phyloP scores from a whole-genome alignment of 2,113 vertebrate genomes.

The Gavia stellata region DNA sequence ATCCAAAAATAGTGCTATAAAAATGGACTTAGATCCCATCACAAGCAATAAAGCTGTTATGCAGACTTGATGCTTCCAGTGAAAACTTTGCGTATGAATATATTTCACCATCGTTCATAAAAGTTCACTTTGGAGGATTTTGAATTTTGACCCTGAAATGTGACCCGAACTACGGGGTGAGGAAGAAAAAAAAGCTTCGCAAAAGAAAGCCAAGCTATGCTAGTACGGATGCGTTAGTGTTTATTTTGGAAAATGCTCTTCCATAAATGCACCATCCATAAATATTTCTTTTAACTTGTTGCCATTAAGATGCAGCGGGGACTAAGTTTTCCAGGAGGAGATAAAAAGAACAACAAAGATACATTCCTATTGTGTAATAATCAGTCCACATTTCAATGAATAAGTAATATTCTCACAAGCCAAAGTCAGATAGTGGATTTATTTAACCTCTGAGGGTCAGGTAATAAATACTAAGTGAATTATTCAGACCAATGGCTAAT shows the following conservation, averaged over 20 bases:
- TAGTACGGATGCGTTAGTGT: slow-evolving; percentile 25
- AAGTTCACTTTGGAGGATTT: slow-evolving; percentile 41
- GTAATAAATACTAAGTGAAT: slow-evolving; percentile 89
- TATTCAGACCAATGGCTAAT: slow-evolving; percentile 87
- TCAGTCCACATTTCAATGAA: slow-evolving; percentile 78
- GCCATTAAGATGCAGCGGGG: slow-evolving; percentile 53
- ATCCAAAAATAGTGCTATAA: slow-evolving; percentile 63
- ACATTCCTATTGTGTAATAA: slow-evolving; percentile 75
- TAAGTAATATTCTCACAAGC: slow-evolving; percentile 81
- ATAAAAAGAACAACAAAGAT: slow-evolving; percentile 70
- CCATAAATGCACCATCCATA: slow-evolving; percentile 47
- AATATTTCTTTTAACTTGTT: slow-evolving; percentile 49
- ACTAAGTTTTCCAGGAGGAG: slow-evolving; percentile 54
- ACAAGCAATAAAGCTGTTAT: slow-evolving; percentile 43
- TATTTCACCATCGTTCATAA: slow-evolving; percentile 40
- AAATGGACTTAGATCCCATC: slow-evolving; percentile 58
- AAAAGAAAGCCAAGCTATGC: slow-evolving; percentile 11
- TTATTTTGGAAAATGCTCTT: slow-evolving; percentile 53
- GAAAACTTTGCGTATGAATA: slow-evolving; percentile 45
- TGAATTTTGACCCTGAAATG: slow-evolving; percentile 54
- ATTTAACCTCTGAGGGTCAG: slow-evolving; percentile 91
- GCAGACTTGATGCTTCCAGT: slow-evolving; percentile 38
- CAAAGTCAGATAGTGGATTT: slow-evolving; percentile 76
- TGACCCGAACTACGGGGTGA: neutral
- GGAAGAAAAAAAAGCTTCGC: neutral